Evolutionary conservation across 2,113 vertebrate species (phyloP), one percentile per base, ranked within the genome.

Genomic region (Falco punctatus): DNA sequence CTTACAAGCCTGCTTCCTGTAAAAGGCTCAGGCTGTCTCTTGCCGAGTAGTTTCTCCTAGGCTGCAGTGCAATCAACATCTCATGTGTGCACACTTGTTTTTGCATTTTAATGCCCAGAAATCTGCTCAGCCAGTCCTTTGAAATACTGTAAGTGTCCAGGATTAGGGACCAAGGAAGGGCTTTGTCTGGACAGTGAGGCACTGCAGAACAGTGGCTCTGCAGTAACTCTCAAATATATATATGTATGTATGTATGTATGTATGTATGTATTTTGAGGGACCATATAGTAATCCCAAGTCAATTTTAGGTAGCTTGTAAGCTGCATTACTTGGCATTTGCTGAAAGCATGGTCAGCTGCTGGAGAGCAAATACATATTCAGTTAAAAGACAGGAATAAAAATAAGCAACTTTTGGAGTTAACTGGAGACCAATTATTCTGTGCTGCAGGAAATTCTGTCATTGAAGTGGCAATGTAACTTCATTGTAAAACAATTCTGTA

Each of bases 1-100:
- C n/a, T n/a, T n/a, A n/a, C n/a, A n/a, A n/a, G n/a, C n/a, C n/a
- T n/a, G n/a, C n/a, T n/a, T n/a, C n/a, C n/a, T n/a, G n/a, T n/a
- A n/a, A n/a, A n/a, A n/a, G n/a, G n/a, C 59, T 79, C 6, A 4
- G 23, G 5, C 40, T 79, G 9, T 30, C 35, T 40, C 28, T 52
- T 54, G 17, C 19, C 21, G 30, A 35, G n/a, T 55, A 8, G 15
- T n/a, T 59, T 32, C 26, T 52, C 18, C 18, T 38, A 18, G 44
- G 17, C 30, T 84, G 55, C 1, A 1, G 17, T 66, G 54, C 81
- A 77, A 4, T 32, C 18, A 11, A 0, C 9, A 11, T 61, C 22
- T 62, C 0, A 0, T 22, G 27, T 82, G 26, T 0, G 1, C n/a
- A n/a, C n/a, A n/a, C 72, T 87, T 65, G 13, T 7, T 59, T 78